These are phyloP conservation scores for Pyrrhosoma nymphula DNA, from an alignment of 2,888 invertebrate species.

Conservation along the genomic window DNA sequence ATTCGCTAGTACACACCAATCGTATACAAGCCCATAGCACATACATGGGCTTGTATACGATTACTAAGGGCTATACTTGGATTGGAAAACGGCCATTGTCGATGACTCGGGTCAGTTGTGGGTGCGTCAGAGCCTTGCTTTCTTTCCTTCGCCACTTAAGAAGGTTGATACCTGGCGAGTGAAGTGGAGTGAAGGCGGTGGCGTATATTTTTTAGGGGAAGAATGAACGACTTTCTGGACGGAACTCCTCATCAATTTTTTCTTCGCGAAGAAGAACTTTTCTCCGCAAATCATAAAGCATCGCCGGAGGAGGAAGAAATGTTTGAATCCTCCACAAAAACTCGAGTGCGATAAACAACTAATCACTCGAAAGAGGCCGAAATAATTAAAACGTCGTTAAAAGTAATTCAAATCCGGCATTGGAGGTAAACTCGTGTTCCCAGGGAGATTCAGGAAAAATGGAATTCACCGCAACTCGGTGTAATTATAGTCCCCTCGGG, in stretches of 20 bases:
- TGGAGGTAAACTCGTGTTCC: conserved; percentile 2
- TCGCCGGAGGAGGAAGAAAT: background rate
- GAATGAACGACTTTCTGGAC: background rate
- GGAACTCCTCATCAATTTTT: background rate
- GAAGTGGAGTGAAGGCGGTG: background rate
- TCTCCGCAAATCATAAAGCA: conserved; percentile 6
- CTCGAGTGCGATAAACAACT: background rate
- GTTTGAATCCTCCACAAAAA: background rate
- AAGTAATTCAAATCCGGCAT: conserved; percentile 20
- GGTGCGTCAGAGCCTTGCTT: background rate
- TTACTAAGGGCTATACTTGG: too few species aligned
- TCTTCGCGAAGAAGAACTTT: background rate
- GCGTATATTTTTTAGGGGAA: background rate
- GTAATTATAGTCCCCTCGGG: background rate
- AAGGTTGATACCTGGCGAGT: background rate
- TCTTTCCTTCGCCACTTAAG: background rate
- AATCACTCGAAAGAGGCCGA: background rate
- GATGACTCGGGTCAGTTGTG: background rate
- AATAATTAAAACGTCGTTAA: conserved; percentile 39
- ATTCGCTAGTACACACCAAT: too few species aligned
- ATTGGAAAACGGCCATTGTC: too few species aligned
- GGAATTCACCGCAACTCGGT: background rate
- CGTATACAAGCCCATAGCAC: too few species aligned
- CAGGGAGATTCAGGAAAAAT: background rate
- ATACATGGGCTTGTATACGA: too few species aligned